Base-by-base conservation (phyloP, 1,140 invertebrate genomes). In the Sminthurides bifidus region DNA sequence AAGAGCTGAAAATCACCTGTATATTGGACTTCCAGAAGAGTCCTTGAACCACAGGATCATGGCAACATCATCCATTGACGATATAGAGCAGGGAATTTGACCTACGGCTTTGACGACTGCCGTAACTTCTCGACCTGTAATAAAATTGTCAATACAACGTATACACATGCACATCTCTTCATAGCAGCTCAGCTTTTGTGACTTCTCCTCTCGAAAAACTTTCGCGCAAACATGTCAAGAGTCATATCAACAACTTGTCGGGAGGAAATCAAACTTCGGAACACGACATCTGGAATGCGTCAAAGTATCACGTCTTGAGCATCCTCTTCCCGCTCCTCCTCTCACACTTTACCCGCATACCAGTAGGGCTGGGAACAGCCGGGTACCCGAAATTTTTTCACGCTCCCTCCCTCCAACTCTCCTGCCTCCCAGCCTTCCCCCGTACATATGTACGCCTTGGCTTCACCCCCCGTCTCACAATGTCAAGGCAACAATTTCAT, bases 1-100 rank as follows among this genome's bases (percentile, higher is more conserved):
- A n/a, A n/a, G n/a, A n/a, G n/a, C 15, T 6, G 8, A 41, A 41
- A 43, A 15, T 59, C 65, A 89, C 87, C 85, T 91, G 76, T 89
- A 91, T 62, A 92, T 79, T 38, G 88, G 87, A 70, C 87, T 87
- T 45, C 81, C 80, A 23, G 79, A 81, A 49, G 81, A 81, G 67
- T 88, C 83, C 61, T 85, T 76, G 71, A 88, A 92, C 87, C 87
- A 92, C 6, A 92, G 75, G 59, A 92, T 85, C 82, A 91, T 85
- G 71, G 87, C 85, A 58, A 90, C 84, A 59, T 84, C 75, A 69
- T 91, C 87, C 10, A 54, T 41, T 2, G 52, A 48, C 12, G 38
- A 35, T 33, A 61, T 50, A 2, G 48, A n/a, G 38, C 63, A 64
- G 33, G 63, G 59, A 59, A 64, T 51, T 54, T 64, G 63, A 14